Percentiles rank a stretch among this genome's conserved stretches.
Evolutionary conservation across 2,797 vertebrate genomes (phyloP).

Genomic region (Potorous gilbertii): DNA sequence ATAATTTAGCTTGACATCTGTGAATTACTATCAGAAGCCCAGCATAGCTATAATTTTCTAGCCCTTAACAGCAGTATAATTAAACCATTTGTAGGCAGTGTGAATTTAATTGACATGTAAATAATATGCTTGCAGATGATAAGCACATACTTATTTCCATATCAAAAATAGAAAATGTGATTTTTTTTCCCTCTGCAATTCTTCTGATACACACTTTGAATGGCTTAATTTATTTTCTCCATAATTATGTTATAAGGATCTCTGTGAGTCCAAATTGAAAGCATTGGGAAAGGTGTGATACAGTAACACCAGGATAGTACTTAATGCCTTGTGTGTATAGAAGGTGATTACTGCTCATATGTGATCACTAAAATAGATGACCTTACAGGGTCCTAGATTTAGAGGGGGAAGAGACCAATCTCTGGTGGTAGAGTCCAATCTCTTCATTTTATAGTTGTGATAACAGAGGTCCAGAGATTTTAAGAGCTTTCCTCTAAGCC

Average conservation of each 20-base stretch:
- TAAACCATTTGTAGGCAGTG: constrained; percentile 68
- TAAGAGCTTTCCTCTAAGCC: not conserved
- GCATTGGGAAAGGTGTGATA: constrained; percentile 22
- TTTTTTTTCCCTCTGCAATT: constrained; percentile 35
- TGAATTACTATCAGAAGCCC: constrained; percentile 57
- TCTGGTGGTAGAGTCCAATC: not conserved
- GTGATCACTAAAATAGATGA: not conserved
- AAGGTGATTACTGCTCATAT: not conserved
- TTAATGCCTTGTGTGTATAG: constrained; percentile 24
- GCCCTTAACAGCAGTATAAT: constrained; percentile 67
- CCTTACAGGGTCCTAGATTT: not conserved
- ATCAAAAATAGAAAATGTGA: constrained; percentile 60
- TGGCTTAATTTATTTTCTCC: constrained; percentile 45
- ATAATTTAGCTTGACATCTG: constrained; percentile 73
- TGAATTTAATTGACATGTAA: constrained; percentile 71
- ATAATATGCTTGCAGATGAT: constrained; percentile 67
- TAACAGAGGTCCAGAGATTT: not conserved
- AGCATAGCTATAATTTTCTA: constrained; percentile 69
- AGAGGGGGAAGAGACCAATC: not conserved
- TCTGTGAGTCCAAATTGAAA: constrained; percentile 42
- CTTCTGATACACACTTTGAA: constrained; percentile 53
- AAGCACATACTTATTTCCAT: constrained; percentile 68
- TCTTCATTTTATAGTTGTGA: not conserved
- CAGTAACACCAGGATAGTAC: constrained; percentile 34
- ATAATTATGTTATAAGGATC: constrained; percentile 57